Base-by-base conservation (phyloP, 2,888 invertebrate species). In the Drosophila subquinaria region DNA sequence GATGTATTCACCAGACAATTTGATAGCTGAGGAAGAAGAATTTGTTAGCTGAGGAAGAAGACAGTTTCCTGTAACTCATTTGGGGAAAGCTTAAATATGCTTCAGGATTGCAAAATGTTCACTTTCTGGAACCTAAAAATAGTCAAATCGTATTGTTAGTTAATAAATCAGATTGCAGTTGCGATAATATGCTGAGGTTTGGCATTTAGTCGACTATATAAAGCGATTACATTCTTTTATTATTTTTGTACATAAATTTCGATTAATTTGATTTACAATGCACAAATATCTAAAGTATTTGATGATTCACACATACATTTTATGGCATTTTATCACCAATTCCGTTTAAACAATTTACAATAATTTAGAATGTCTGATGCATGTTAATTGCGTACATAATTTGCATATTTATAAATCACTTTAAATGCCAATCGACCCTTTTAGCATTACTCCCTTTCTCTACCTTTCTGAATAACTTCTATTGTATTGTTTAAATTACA, bases 351-450 rank as follows among this genome's bases (percentile, higher is more conserved):
- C 20, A 59, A 59, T 51, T 73, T 38, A 53, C 43, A 69, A 69
- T 63, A 59, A 66, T 52, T 60, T 72, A 17, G 27, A 56, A 59
- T 65, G 75, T 20, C 60, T 36, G 52, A 8, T 35, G 43, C 36
- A 61, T 76, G 55, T 61, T 65, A 69, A 69, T 74, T 69, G 57
- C 50, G 45, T 23, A 27, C 55, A 64, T 66, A 42, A 71, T 76
- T 71, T 80, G 80, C 66, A 77, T 76, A 79, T 82, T 82, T 75
- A 69, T 69, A 87, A 83, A 83, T 83, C 81, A 83, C 72, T 78
- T 83, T 70, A 73, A 87, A 67, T 75, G 56, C 67, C 65, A 55
- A 67, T 67, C 42, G 60, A 67, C 63, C 60, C 17, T 56, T 23
- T 40, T 52, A 52, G 8, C 15, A 4, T 40, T n/a, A 20, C 63